Conservation (phyloP, 2,113 vertebrate genomes). For the Sciurus niger region DNA sequence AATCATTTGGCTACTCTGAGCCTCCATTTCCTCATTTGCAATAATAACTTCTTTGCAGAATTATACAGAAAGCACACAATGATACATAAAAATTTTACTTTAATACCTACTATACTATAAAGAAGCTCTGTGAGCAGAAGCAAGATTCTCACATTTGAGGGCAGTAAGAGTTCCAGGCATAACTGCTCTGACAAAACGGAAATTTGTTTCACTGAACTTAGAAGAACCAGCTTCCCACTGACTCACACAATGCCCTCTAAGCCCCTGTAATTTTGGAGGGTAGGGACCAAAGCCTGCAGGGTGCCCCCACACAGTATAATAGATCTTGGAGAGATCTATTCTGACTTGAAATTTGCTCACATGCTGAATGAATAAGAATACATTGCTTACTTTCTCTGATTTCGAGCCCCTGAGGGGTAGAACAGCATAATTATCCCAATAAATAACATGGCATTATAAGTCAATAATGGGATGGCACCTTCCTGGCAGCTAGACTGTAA, state of each 20-base stretch:
- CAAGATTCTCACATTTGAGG: background rate
- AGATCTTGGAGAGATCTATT: conserved; percentile 73
- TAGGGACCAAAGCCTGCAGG: background rate
- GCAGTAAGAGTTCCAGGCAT: background rate
- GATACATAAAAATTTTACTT: background rate
- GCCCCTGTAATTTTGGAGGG: conserved; percentile 64
- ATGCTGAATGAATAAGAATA: conserved; percentile 78
- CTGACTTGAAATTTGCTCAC: conserved; percentile 79
- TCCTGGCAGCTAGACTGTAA: conserved; percentile 74
- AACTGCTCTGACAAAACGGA: conserved; percentile 66
- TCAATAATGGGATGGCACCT: conserved; percentile 75
- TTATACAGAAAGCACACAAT: background rate
- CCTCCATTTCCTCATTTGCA: background rate
- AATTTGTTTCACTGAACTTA: conserved; percentile 72
- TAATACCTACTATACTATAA: background rate
- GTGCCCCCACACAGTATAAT: background rate
- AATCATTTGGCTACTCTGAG: background rate
- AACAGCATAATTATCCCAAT: conserved; percentile 83
- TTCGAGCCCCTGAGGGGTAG: conserved; percentile 60
- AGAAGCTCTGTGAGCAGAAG: background rate
- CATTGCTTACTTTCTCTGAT: conserved; percentile 75
- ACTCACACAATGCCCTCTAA: conserved; percentile 66
- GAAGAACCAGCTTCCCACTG: conserved; percentile 67
- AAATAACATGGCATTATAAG: conserved; percentile 83
- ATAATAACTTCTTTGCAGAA: conserved; percentile 19